Evolutionary conservation across 53 echinoderm and acorn worm genomes (phyloP), one percentile per base, ranked within the genome.

Genomic region (Luidia sarsii): DNA sequence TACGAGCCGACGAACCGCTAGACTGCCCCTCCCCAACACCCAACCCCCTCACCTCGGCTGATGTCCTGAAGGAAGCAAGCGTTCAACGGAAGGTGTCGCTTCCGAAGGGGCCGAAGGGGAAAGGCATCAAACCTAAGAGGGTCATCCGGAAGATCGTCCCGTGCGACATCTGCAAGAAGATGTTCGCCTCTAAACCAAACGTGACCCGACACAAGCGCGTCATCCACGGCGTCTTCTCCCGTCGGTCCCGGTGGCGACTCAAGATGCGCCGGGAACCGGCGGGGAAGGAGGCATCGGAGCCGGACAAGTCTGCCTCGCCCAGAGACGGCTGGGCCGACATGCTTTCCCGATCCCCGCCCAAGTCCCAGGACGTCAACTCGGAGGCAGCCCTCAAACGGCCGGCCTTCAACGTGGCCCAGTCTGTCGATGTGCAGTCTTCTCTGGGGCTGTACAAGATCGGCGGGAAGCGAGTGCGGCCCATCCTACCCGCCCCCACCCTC

Each of bases 131-230:
- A n/a, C n/a, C n/a, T n/a, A 74, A 60, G 60, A 55, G 83, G 10
- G 19, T 13, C 8, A 64, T 82, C 43, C 72, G 68, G 48, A 92
- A 89, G 48, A 82, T 86, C 22, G 67, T 73, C 20, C 85, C 82
- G 0, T 92, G 92, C 64, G 69, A 39, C 31, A 7, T 89, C 18
- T 92, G 92, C 52, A 85, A 77, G 0, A 85, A 81, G 60, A 64
- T 80, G 64, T 92, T 92, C 67, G 81, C 85, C 10, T 85, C 92
- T 0, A 70, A 46, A 35, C 82, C 82, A 4, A 92, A 92, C 53
- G 73, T 88, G 25, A 53, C 68, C 36, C 75, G 92, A 10, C 92
- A 92, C 79, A 87, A 81, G 43, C 70, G 87, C 18, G 50, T 87
- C 1, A 33, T 81, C 14, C 87, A 87, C 34, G 80, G 80, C 10